phyloP scores from a whole-genome alignment of 2,888 invertebrate species.

The Arrhopalites spinosus region DNA sequence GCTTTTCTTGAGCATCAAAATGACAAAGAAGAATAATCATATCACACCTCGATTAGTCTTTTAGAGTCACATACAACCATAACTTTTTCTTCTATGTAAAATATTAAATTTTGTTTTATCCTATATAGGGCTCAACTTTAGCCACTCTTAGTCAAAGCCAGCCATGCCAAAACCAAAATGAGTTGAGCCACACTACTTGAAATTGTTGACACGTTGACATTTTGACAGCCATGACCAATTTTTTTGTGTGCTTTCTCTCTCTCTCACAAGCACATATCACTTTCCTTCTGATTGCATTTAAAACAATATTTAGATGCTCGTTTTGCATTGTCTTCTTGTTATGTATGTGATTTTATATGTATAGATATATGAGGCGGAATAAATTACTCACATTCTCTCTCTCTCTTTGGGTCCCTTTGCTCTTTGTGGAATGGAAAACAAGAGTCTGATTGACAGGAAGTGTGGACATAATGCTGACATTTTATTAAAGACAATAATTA shows the following conservation, averaged over 20 bases:
- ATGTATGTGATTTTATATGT: neutral
- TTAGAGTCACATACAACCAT: neutral
- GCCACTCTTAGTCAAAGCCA: neutral
- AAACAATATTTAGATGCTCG: conserved; percentile 6
- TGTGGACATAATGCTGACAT: neutral
- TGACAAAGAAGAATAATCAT: conserved; percentile 10
- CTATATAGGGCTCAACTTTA: no score
- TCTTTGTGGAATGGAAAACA: neutral
- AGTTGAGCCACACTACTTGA: neutral
- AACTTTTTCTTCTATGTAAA: no score
- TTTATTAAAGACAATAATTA: neutral
- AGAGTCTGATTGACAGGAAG: neutral
- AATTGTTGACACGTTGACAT: conserved; percentile 33
- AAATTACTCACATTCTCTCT: neutral
- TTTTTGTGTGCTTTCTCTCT: conserved; percentile 10
- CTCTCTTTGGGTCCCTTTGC: neutral
- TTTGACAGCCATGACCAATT: conserved; percentile 33
- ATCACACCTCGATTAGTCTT: conserved; percentile 32
- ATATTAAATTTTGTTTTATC: no score
- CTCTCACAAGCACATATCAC: neutral
- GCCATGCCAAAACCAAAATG: conserved; percentile 8
- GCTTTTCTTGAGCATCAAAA: conserved; percentile 4
- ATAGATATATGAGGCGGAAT: conserved; percentile 5
- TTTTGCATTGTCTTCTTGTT: neutral
- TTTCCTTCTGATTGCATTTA: conserved; percentile 10